Percentiles rank a stretch among this genome's conserved stretches.
Conservation (phyloP, 2,113 vertebrate genomes). For the Leucosticte australis region DNA sequence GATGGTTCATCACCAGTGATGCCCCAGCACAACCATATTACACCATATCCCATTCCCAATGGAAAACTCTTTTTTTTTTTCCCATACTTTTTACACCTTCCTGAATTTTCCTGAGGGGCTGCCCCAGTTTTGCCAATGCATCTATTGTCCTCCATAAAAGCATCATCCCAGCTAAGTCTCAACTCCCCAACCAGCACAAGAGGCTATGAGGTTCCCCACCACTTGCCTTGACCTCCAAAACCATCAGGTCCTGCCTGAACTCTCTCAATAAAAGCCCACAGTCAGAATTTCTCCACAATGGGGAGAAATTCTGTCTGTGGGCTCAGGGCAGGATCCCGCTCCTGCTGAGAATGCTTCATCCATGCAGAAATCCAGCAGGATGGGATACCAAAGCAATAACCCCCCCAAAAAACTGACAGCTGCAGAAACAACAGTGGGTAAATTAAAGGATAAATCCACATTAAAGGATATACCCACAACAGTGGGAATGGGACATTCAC, state of each 20-base stretch:
- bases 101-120: background rate
- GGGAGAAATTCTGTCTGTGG: background rate
- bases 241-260: background rate
- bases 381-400: background rate
- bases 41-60: background rate
- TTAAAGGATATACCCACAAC: background rate
- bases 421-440: background rate
- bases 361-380: background rate
- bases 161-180: background rate
- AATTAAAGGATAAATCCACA: no score
- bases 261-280: background rate
- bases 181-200: background rate
- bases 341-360: background rate
- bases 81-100: background rate
- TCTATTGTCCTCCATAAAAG: background rate
- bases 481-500: background rate
- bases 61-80: fast-evolving
- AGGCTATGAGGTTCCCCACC: background rate
- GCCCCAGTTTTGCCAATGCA: fast-evolving
- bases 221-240: background rate
- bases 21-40: background rate
- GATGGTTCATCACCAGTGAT: background rate
- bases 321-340: background rate
- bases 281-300: background rate
- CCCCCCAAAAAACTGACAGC: background rate